phyloP scores from a whole-genome alignment of 2,113 vertebrate species.

The Pelecanoides urinatrix region DNA sequence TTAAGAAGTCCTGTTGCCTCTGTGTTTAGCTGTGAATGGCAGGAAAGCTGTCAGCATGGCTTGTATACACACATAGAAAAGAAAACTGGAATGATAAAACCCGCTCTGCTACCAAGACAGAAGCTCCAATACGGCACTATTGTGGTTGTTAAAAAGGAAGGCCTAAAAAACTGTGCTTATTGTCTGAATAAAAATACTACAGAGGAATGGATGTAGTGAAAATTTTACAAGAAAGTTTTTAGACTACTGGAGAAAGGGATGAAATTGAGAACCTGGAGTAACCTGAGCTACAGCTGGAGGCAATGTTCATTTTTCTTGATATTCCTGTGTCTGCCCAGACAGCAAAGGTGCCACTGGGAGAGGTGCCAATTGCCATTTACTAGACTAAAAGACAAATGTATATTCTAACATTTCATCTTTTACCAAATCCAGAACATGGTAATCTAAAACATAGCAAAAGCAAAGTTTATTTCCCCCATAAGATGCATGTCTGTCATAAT shows the following conservation, averaged over 20 bases:
- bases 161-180: not conserved
- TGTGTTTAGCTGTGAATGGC: not conserved
- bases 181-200: not conserved
- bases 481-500: not conserved
- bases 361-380: not conserved
- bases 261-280: not conserved
- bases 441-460: not conserved
- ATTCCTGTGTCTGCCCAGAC: not conserved
- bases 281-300: not conserved
- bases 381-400: not conserved
- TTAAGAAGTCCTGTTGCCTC: not conserved
- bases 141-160: not conserved
- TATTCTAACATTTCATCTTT: not conserved
- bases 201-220: not conserved
- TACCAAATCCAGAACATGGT: not conserved
- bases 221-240: not conserved
- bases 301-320: not conserved
- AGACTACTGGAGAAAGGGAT: not conserved
- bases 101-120: not conserved
- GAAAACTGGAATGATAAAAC: not conserved
- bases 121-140: not conserved
- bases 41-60: not conserved
- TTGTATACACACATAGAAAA: not conserved
- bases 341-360: not conserved
- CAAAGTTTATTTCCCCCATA: not conserved